Evolutionary conservation across 2,113 vertebrate species (phyloP).

Genomic region (Pampusana beccarii): DNA sequence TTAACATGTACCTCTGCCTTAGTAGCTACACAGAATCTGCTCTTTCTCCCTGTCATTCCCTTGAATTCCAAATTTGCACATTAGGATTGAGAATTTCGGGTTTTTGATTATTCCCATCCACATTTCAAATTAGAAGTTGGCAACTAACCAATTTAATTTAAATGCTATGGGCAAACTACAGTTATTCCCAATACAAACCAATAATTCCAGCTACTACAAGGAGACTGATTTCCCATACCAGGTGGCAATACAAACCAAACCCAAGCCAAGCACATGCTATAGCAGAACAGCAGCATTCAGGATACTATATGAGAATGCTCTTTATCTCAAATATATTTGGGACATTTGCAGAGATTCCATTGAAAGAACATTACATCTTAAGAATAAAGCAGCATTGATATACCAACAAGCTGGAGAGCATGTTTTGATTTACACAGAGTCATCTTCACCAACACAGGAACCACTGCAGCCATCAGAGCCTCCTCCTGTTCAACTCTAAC

Average conservation of each 20-base stretch:
- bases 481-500: neutral
- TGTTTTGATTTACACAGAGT: neutral
- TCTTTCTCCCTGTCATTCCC: rapidly evolving
- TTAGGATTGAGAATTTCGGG: neutral
- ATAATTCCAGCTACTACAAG: neutral
- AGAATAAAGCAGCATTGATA: neutral
- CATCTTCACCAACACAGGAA: neutral
- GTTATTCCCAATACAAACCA: neutral
- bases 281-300: neutral
- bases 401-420: neutral
- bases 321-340: neutral
- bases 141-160: neutral
- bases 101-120: neutral
- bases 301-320: neutral
- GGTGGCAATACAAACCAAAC: neutral
- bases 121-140: neutral
- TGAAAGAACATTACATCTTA: neutral
- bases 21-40: neutral
- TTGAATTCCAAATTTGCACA: neutral
- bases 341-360: neutral
- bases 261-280: neutral
- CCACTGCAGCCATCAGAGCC: neutral
- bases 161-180: neutral
- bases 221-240: neutral
- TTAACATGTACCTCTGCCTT: neutral